Evolutionary conservation across 30 jellyfish, hydroid and myxozoan species (phyloP), one percentile per base, ranked within the genome.

Genomic region (Turritopsis rubra): DNA sequence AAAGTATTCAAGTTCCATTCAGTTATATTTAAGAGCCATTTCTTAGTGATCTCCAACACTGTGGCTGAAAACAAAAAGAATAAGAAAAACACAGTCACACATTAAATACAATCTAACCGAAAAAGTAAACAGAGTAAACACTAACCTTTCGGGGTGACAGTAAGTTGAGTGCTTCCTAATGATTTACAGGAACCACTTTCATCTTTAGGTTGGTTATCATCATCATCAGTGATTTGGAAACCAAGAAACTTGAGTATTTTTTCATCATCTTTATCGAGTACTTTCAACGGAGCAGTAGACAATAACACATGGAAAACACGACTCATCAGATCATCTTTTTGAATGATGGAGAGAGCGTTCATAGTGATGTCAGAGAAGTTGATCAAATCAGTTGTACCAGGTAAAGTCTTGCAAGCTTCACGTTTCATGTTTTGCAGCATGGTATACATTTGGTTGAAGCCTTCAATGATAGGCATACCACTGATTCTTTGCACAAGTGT

Each of bases 251-350:
- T 85, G 25, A 91, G 80, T 26, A 91, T 53, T 26, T 79, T 76
- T 21, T 17, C 54, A 75, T 91, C 97, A 20, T 86, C 94, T 80
- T 26, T 84, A 16, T 88, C 94, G 29, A 91, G 66, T 1, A 73
- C 89, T 54, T 85, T 88, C 54, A 82, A 91, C 16, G 82, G 79
- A 13, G 96, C 88, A 0, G 94, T 91, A 22, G 97, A 89, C 0
- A 91, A 80, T 20, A 91, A 29, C 21, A 91, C 83, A 71, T 91
- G 96, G 73, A 91, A 91, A 21, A 91, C 60, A 66, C 84, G 83
- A 17, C 83, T 54, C 84, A 83, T 81, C 20, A 91, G 73, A 13
- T 89, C 53, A 28, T 82, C 86, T 52, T 82, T 82, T 52, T 82
- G 88, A 31, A 82, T 82, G 29, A 82, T 28, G 66, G 75, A 21